Base-by-base conservation (phyloP, 2,113 vertebrate genomes). In the Lepisosteus osseus region DNA sequence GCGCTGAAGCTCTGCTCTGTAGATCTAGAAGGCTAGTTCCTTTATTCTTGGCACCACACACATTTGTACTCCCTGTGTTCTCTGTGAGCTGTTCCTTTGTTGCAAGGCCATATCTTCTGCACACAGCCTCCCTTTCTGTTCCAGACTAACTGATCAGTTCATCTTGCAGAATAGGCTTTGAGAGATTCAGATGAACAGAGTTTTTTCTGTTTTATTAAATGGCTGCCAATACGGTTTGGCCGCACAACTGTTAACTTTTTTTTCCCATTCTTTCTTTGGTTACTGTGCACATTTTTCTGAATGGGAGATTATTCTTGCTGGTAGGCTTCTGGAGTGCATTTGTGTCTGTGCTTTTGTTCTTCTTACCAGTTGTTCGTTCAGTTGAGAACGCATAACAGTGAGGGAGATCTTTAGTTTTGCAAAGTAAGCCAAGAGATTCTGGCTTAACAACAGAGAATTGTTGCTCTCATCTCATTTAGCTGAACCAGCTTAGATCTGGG, bases 131-230 rank as follows among this genome's bases (percentile, higher is more conserved):
- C 3, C 17, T 7, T 41, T 56, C 41, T 71, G 6, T 7, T 71
- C 17, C 12, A 44, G 12, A 65, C 54, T n/a, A 5, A 29, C 29
- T 73, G 61, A 63, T 68, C 56, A 51, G 42, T 11, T 40, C n/a
- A 7, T 73, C 54, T 17, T 40, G 15, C 43, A 61, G 55, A 67
- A 42, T 6, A 67, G 65, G 65, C 13, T 41, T 61, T 51, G 12
- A 12, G 43, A 65, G 43, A 54, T 40, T 29, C n/a, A 15, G 56
- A 13, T 15, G 54, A 12, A 17, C 42, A 57, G 40, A 17, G 51
- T 47, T 29, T 72, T 54, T 44, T 14, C 71, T 67, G 63, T 59
- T 65, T 67, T 40, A 65, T 72, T 59, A 43, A 73, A 14, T 44
- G 15, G 41, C 57, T 61, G 14, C 69, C 69, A 47, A 15, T 17